Percentiles rank a stretch among this genome's conserved stretches.
These are phyloP conservation scores for Pyrgilauda ruficollis DNA, from an alignment of 2,113 vertebrate genomes.

Conservation along the genomic window DNA sequence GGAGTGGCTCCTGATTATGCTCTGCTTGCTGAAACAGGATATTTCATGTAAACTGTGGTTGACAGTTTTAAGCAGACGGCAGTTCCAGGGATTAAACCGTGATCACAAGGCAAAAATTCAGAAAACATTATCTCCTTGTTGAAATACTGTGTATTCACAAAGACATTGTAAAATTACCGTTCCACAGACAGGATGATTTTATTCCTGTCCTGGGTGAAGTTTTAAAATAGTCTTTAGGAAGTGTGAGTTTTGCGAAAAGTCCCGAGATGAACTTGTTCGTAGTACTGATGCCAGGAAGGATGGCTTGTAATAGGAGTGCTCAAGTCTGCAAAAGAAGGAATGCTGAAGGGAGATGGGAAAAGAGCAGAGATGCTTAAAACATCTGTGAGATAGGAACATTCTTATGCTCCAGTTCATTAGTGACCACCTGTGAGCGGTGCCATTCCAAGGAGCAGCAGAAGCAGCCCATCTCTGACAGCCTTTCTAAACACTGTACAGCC, in stretches of 20 bases:
- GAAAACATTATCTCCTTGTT: neutral
- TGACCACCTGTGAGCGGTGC: neutral
- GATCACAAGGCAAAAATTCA: neutral
- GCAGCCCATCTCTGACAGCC: neutral
- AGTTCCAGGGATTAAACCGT: neutral
- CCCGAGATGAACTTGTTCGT: neutral
- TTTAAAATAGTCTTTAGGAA: neutral
- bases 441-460: neutral
- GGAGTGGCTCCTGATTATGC: neutral
- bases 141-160: neutral
- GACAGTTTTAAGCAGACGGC: neutral
- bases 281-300: neutral
- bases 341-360: neutral
- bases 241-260: neutral
- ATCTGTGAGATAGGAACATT: neutral
- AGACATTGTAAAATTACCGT: neutral
- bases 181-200: neutral
- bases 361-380: neutral
- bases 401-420: neutral
- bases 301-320: neutral
- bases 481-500: neutral
- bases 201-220: neutral
- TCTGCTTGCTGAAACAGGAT: neutral
- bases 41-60: neutral
- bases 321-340: neutral